A percentile compares a stretch with the other conserved stretches of the same genome.
Evolutionary conservation across 2,888 invertebrate genomes (phyloP).

Genomic region (Scrobipalpa atriplicella): DNA sequence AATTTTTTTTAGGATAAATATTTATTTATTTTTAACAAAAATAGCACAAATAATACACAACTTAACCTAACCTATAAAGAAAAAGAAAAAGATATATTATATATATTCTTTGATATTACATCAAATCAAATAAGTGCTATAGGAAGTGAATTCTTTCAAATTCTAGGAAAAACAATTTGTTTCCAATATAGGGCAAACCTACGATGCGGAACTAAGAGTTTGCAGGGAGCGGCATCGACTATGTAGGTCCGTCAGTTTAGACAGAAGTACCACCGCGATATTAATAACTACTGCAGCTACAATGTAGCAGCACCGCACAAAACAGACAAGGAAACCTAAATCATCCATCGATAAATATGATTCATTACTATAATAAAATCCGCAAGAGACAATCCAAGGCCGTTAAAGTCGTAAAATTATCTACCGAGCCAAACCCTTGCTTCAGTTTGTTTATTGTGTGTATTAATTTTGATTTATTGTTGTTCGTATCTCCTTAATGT

Average conservation of each 20-base stretch:
- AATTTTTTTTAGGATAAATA: no score
- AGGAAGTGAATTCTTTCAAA: no score
- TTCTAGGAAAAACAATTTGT: no score
- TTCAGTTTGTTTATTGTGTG: slow-evolving; percentile 64
- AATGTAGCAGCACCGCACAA: slow-evolving; percentile 42
- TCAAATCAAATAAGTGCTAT: no score
- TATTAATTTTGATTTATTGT: slow-evolving; percentile 76
- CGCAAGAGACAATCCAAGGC: slow-evolving; percentile 65
- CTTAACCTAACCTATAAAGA: no score
- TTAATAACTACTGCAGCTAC: slow-evolving; percentile 53
- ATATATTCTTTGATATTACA: no score
- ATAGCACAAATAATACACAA: no score
- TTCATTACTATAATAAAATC: slow-evolving; percentile 66
- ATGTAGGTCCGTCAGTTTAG: not conserved
- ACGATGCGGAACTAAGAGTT: not conserved
- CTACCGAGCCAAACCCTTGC: slow-evolving; percentile 66
- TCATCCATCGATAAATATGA: slow-evolving; percentile 42
- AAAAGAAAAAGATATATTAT: no score
- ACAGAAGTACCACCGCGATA: not conserved
- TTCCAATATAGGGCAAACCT: no score
- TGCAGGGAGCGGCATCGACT: not conserved
- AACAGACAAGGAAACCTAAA: slow-evolving; percentile 23
- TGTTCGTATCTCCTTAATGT: slow-evolving; percentile 74
- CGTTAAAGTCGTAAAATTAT: slow-evolving; percentile 73
- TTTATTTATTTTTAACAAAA: no score